Evolutionary conservation across 2,113 vertebrate genomes (phyloP).

Genomic region (Chamaea fasciata): DNA sequence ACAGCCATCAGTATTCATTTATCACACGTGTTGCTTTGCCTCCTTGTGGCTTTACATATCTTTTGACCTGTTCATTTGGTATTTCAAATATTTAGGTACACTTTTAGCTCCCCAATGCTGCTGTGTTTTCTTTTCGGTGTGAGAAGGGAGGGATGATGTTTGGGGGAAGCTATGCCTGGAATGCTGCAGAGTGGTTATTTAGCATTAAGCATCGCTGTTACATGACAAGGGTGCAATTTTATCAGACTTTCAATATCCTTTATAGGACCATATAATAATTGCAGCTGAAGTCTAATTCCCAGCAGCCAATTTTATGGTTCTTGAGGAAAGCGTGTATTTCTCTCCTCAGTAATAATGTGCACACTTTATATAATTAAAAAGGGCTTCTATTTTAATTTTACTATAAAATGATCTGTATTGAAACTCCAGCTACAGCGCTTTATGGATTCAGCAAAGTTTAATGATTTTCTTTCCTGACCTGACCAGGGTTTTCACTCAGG

Average conservation of each 20-base stretch:
- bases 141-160: conserved; percentile 11
- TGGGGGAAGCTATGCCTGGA: conserved; percentile 44
- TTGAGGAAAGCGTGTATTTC: conserved; percentile 42
- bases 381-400: conserved; percentile 64
- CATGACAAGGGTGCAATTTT: conserved; percentile 51
- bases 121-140: neutral
- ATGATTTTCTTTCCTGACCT: conserved; percentile 17
- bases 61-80: neutral
- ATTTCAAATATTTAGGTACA: conserved; percentile 39
- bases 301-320: conserved; percentile 56
- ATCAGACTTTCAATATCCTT: conserved; percentile 54
- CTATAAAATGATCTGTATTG: conserved; percentile 36
- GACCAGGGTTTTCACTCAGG: neutral
- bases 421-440: neutral
- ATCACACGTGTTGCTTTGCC: neutral
- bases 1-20: neutral
- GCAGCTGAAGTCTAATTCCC: conserved; percentile 56
- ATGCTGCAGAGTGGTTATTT: conserved; percentile 41
- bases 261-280: conserved; percentile 55
- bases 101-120: neutral
- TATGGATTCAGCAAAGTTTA: neutral
- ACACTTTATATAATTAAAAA: conserved; percentile 64
- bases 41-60: neutral
- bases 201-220: conserved; percentile 29
- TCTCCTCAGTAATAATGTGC: conserved; percentile 49